Percentiles rank a stretch among this genome's conserved stretches.
Conservation (phyloP, 2,797 vertebrate genomes). For the Dendrocincla fuliginosa region DNA sequence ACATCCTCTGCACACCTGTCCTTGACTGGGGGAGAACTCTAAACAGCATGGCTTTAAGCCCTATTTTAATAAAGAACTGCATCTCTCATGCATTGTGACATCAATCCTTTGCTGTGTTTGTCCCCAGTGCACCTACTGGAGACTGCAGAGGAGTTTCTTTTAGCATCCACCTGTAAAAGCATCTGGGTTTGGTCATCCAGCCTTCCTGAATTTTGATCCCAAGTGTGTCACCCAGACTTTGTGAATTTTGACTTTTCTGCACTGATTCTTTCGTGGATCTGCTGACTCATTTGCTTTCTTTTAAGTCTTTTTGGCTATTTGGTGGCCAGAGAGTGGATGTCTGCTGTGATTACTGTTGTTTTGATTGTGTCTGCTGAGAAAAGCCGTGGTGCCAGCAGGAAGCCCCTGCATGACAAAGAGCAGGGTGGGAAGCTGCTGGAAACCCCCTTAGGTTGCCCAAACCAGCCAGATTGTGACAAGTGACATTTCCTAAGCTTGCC, state of each 20-base stretch:
- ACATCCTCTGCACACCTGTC: background rate
- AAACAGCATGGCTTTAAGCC: background rate
- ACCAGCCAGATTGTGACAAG: background rate
- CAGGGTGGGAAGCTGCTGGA: background rate
- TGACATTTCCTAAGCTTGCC: background rate
- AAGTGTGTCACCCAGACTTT: background rate
- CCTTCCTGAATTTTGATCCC: background rate
- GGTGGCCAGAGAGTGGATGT: background rate
- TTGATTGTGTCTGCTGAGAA: constrained; percentile 21
- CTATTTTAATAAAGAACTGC: background rate
- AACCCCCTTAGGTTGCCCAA: background rate
- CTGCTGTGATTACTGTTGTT: constrained; percentile 40
- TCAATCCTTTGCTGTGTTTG: background rate
- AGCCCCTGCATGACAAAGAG: background rate
- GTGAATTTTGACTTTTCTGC: background rate
- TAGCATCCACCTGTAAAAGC: background rate
- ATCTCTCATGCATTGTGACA: background rate
- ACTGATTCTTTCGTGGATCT: background rate
- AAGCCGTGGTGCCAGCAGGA: background rate
- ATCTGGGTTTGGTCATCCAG: background rate
- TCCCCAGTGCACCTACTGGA: background rate
- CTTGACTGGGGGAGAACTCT: background rate
- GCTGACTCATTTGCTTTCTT: constrained; percentile 1
- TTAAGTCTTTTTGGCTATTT: constrained; percentile 1
- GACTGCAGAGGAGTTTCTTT: background rate